phyloP scores from a whole-genome alignment of 2,888 invertebrate species.

The Papilio gigon region DNA sequence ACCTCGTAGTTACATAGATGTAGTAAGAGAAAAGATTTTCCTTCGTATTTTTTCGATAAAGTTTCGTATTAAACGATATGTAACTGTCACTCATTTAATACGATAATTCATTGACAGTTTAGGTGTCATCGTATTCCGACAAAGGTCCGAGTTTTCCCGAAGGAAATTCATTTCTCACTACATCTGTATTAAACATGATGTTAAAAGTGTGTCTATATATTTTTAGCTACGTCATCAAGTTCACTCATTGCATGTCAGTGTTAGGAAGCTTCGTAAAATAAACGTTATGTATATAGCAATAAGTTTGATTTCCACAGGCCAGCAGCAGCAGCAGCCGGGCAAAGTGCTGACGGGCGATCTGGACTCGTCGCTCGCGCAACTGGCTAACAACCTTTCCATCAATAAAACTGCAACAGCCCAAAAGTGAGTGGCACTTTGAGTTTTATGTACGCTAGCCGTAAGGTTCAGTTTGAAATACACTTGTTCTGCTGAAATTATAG shows the following conservation, averaged over 20 bases:
- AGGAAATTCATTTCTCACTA: too few relatives aligned
- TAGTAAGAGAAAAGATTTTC: too few relatives aligned
- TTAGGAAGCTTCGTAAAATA: constrained; percentile 9
- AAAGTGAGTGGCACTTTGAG: constrained; percentile 83
- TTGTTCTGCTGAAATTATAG: constrained; percentile 25
- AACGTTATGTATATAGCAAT: constrained; percentile 39
- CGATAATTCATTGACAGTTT: too few relatives aligned
- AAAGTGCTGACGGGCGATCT: constrained; percentile 95
- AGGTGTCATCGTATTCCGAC: too few relatives aligned
- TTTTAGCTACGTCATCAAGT: constrained; percentile 7
- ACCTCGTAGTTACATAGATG: too few relatives aligned
- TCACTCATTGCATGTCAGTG: constrained; percentile 23
- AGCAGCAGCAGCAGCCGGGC: constrained; percentile 73
- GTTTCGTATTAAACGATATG: too few relatives aligned
- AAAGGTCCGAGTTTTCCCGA: too few relatives aligned
- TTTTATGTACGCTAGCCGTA: constrained; percentile 10
- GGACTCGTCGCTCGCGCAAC: constrained; percentile 95
- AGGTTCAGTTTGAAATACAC: constrained; percentile 11
- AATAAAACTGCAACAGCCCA: constrained; percentile 87
- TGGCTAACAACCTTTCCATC: constrained; percentile 96
- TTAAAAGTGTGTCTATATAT: too few relatives aligned
- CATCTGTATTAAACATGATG: too few relatives aligned
- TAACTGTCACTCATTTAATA: too few relatives aligned
- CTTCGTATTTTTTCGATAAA: too few relatives aligned
- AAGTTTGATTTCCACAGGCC: constrained; percentile 59